A percentile compares a stretch with the other conserved stretches of the same genome.
Evolutionary conservation across 1,140 invertebrate genomes (phyloP).

Genomic region (Oreohelix idahoensis): DNA sequence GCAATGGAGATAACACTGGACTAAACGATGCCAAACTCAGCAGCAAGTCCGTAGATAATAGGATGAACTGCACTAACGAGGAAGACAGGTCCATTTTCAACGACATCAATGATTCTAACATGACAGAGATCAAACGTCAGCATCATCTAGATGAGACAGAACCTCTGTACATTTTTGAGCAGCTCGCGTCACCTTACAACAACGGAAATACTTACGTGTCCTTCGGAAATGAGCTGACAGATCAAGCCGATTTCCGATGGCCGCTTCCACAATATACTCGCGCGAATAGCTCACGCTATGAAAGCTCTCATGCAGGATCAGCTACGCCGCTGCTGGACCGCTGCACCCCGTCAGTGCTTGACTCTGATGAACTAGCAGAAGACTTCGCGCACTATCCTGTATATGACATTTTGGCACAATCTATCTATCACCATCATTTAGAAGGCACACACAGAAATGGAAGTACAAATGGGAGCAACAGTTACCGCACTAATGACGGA

Average conservation of each 20-base stretch:
- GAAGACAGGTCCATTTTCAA: constrained; percentile 38
- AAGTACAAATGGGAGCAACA: background rate
- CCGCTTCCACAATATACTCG: constrained; percentile 41
- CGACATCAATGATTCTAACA: constrained; percentile 41
- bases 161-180: constrained; percentile 42
- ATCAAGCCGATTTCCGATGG: constrained; percentile 42
- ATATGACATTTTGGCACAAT: constrained; percentile 38
- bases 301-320: constrained; percentile 57
- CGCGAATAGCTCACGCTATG: constrained; percentile 30
- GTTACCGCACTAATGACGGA: background rate
- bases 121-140: constrained; percentile 23
- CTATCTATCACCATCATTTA: constrained; percentile 30
- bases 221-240: constrained; percentile 54
- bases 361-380: constrained; percentile 53
- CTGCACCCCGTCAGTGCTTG: constrained; percentile 53
- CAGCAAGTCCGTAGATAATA: constrained; percentile 41
- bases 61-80: constrained; percentile 41
- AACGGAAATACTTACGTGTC: constrained; percentile 60
- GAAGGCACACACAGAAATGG: background rate
- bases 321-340: constrained; percentile 57
- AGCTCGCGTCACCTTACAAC: constrained; percentile 38
- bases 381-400: constrained; percentile 44
- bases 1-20: constrained; percentile 20
- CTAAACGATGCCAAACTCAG: constrained; percentile 25
- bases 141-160: constrained; percentile 29